These are phyloP conservation scores for Cynocephalus volans DNA, from an alignment of 2,113 vertebrate genomes.

Conservation along the genomic window DNA sequence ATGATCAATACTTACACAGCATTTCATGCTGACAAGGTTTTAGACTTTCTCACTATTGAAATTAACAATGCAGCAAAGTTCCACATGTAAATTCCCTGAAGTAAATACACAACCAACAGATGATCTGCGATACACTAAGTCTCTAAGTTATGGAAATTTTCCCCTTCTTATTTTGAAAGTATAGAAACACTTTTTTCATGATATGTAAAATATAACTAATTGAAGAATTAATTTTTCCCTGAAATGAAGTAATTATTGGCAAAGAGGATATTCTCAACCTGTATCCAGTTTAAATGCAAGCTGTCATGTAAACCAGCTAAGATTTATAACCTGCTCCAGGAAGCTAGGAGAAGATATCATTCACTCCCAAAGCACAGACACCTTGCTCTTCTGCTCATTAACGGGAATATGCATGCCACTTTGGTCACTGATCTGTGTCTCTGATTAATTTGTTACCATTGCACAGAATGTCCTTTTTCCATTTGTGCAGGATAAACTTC, in stretches of 20 bases:
- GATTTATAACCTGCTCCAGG: background rate
- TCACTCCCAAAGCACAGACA: background rate
- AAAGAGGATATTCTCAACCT: background rate
- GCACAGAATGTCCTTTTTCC: background rate
- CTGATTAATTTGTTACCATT: background rate
- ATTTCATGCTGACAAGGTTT: conserved; percentile 76
- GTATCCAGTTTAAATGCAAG: background rate
- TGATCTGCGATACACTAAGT: background rate
- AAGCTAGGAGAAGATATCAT: background rate
- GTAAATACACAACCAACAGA: conserved; percentile 71
- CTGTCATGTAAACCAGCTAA: background rate
- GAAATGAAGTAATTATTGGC: background rate
- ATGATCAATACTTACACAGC: conserved; percentile 71
- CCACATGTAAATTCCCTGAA: conserved; percentile 52
- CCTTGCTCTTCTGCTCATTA: background rate
- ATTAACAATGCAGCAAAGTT: conserved; percentile 73
- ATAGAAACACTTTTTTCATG: background rate
- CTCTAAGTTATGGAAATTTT: background rate
- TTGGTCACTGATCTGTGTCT: background rate
- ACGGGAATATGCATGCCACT: background rate
- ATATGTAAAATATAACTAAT: background rate
- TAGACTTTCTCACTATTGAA: conserved; percentile 66
- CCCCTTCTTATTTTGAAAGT: background rate
- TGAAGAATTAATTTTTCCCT: background rate
- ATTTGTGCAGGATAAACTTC: background rate